These are phyloP conservation scores for Trinectes maculatus DNA, from an alignment of 2,113 vertebrate genomes.

Conservation along the genomic window DNA sequence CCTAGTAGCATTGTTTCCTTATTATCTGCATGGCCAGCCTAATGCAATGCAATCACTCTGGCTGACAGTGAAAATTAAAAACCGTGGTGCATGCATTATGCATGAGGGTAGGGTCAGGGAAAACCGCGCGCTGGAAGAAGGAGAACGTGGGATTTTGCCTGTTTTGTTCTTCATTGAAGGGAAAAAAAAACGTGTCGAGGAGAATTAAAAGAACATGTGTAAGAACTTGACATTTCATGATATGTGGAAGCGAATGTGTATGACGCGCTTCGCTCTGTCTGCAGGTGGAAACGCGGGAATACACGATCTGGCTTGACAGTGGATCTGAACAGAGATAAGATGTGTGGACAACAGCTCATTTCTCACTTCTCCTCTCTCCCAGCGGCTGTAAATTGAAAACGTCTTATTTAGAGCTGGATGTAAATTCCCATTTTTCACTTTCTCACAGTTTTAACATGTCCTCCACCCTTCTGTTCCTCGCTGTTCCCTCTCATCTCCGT, in stretches of 20 bases:
- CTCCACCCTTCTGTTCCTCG: conserved; percentile 9
- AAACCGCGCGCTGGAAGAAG: conserved; percentile 7
- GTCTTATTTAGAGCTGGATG: conserved; percentile 46
- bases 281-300: background rate
- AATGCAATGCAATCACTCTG: conserved; percentile 52
- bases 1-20: conserved; percentile 52
- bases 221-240: conserved; percentile 12
- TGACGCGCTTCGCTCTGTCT: conserved; percentile 2
- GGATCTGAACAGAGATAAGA: conserved; percentile 27
- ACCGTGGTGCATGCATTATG: conserved; percentile 49
- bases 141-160: background rate
- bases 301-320: conserved; percentile 17
- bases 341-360: conserved; percentile 27
- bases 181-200: background rate
- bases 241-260: conserved; percentile 11
- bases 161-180: background rate
- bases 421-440: conserved; percentile 13
- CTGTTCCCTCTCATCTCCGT: too few relatives aligned
- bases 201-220: background rate
- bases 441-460: conserved; percentile 8
- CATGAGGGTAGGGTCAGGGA: conserved; percentile 20
- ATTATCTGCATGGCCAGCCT: conserved; percentile 58
- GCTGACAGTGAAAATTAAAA: conserved; percentile 57
- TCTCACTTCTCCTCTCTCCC: conserved; percentile 10
- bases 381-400: conserved; percentile 47